A percentile compares a stretch with the other conserved stretches of the same genome.
Conservation (phyloP, 1,140 invertebrate genomes). For the Cecropterus lyciades region DNA sequence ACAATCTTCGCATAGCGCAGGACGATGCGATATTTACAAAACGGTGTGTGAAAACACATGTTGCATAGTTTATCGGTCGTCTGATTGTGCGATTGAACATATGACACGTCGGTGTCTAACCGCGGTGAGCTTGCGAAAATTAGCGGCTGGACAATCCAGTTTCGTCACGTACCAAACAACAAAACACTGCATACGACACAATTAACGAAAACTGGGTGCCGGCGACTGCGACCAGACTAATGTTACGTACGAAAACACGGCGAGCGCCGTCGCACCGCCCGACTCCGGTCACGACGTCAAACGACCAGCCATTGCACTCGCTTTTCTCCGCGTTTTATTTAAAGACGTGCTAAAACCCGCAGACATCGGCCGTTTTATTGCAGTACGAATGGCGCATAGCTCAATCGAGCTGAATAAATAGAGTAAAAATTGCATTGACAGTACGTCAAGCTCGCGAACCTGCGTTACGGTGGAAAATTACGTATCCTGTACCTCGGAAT, state of each 20-base stretch:
- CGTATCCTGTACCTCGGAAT: slow-evolving; percentile 66
- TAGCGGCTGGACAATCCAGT: slow-evolving; percentile 45
- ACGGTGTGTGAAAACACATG: slow-evolving; percentile 61
- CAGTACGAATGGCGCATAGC: slow-evolving; percentile 80
- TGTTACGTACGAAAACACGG: slow-evolving; percentile 59
- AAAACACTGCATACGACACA: slow-evolving; percentile 57
- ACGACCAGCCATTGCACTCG: slow-evolving; percentile 59
- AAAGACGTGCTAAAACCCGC: slow-evolving; percentile 68
- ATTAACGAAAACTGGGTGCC: slow-evolving; percentile 66
- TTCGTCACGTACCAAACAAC: slow-evolving; percentile 55
- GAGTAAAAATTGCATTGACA: slow-evolving; percentile 80
- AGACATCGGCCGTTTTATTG: slow-evolving; percentile 73
- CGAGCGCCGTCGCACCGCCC: slow-evolving; percentile 45
- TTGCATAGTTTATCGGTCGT: slow-evolving; percentile 57
- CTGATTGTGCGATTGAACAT: slow-evolving; percentile 48
- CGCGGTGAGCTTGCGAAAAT: slow-evolving; percentile 39
- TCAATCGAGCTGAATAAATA: slow-evolving; percentile 81
- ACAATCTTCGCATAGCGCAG: slow-evolving; percentile 20
- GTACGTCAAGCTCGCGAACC: slow-evolving; percentile 71
- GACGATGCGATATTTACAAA: slow-evolving; percentile 57
- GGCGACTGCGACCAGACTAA: slow-evolving; percentile 61
- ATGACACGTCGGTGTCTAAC: slow-evolving; percentile 44
- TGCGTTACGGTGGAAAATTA: slow-evolving; percentile 53
- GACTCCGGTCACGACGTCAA: slow-evolving; percentile 48
- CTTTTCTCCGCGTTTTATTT: slow-evolving; percentile 61